phyloP scores from a whole-genome alignment of 1,140 invertebrate species.

The Odontomachus brunneus region DNA sequence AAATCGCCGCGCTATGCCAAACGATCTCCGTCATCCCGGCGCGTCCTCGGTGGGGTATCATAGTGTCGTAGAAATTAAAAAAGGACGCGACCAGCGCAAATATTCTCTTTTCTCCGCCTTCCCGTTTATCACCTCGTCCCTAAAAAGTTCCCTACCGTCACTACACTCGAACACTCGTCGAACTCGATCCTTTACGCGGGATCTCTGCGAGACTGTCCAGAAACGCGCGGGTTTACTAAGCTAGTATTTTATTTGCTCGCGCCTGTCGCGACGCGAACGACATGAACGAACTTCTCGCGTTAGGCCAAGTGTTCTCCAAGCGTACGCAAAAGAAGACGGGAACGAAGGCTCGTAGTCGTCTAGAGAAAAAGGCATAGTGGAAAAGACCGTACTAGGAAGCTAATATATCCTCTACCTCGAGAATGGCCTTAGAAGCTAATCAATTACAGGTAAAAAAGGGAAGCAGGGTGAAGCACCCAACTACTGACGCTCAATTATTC shows the following conservation, averaged over 20 bases:
- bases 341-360: not conserved
- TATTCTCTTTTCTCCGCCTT: not conserved
- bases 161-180: conserved; percentile 37
- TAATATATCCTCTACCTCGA: conserved; percentile 12
- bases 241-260: conserved; percentile 33
- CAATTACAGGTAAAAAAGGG: conserved; percentile 47
- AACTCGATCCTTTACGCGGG: conserved; percentile 39
- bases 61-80: conserved; percentile 56
- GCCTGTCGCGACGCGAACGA: conserved; percentile 3
- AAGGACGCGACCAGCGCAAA: conserved; percentile 43
- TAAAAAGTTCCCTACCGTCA: conserved; percentile 21
- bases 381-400: not conserved
- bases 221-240: conserved; percentile 21
- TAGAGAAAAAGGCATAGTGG: conserved; percentile 7
- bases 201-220: conserved; percentile 9
- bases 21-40: not conserved
- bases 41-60: conserved; percentile 35
- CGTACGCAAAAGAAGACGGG: conserved; percentile 27
- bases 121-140: not conserved
- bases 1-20: conserved; percentile 35
- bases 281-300: conserved; percentile 52
- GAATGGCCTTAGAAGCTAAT: conserved; percentile 23
- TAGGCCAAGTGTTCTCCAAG: conserved; percentile 64
- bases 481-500: too few relatives aligned
- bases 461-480: too few relatives aligned